Evolutionary conservation across 2,888 invertebrate genomes (phyloP), one percentile per base, ranked within the genome.

Genomic region (Xanthorhoe spadicearia): DNA sequence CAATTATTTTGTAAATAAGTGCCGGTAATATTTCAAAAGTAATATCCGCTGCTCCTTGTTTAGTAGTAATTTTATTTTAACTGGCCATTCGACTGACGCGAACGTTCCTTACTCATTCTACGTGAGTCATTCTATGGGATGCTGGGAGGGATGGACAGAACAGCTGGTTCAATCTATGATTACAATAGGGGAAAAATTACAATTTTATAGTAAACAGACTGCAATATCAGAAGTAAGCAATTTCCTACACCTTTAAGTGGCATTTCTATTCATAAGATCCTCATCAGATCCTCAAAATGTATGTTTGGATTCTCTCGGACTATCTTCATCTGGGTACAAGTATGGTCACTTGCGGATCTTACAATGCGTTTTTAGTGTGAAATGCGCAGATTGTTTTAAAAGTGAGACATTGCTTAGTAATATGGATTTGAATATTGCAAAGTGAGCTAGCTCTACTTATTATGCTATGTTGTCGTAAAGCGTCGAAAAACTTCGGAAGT

Each of bases 401-500:
- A 23, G 23, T 23, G 23, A 23, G 23, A 23, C 23, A 23, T 23
- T 23, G 23, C 23, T 23, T 23, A 23, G 4, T 23, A 23, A 3
- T 23, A 3, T 23, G 23, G 1, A 3, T 23, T 23, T 23, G 3
- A 43, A 13, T 43, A 13, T 43, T 43, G 38, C 38, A 43, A 48
- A 49, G 23, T 66, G 53, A 53, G 0, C 49, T 55, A 59, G 58
- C 58, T 59, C 18, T 54, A 46, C 23, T 0, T 4, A 8, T 17
- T 28, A 17, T 13, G 51, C 55, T 56, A 35, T 38, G 23, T 7
- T 70, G 64, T 80, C 80, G 76, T 81, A 81, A 83, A 86, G 79
- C 77, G 79, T 80, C 82, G 80, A 85, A 84, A 87, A 86, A 83
- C 79, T 76, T 79, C 70, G 68, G 71, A 81, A 84, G 80, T 85